Evolutionary conservation across 2,113 vertebrate genomes (phyloP).

Genomic region (Bungarus multicinctus): DNA sequence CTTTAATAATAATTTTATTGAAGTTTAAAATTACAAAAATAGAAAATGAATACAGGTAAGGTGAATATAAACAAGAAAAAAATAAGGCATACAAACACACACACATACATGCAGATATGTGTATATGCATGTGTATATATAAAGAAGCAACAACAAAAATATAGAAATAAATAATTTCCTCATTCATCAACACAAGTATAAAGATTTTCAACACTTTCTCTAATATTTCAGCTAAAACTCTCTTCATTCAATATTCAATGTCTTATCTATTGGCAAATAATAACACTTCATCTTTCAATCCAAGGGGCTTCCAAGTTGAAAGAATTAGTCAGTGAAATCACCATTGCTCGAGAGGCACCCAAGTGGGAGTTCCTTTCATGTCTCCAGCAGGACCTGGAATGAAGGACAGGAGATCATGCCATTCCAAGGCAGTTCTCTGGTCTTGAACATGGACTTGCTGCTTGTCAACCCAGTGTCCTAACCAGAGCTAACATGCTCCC

Average conservation of each 20-base stretch:
- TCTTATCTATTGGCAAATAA: neutral
- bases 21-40: neutral
- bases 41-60: neutral
- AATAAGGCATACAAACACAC: too few relatives aligned
- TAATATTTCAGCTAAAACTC: neutral
- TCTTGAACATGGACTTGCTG: too few relatives aligned
- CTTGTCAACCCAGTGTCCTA: too few relatives aligned
- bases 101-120: too few relatives aligned
- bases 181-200: neutral
- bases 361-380: too few relatives aligned
- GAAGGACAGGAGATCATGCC: too few relatives aligned
- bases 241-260: neutral
- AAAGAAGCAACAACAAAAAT: neutral
- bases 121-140: too few relatives aligned
- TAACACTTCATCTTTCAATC: neutral
- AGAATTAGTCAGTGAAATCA: neutral
- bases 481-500: too few relatives aligned
- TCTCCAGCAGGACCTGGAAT: too few relatives aligned
- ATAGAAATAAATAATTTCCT: neutral
- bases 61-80: neutral
- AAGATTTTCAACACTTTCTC: neutral
- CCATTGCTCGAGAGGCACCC: too few relatives aligned
- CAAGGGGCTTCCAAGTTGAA: neutral
- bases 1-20: neutral
- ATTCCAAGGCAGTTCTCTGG: too few relatives aligned